Evolutionary conservation across 1,140 invertebrate genomes (phyloP).

Genomic region (Chironomus tepperi): DNA sequence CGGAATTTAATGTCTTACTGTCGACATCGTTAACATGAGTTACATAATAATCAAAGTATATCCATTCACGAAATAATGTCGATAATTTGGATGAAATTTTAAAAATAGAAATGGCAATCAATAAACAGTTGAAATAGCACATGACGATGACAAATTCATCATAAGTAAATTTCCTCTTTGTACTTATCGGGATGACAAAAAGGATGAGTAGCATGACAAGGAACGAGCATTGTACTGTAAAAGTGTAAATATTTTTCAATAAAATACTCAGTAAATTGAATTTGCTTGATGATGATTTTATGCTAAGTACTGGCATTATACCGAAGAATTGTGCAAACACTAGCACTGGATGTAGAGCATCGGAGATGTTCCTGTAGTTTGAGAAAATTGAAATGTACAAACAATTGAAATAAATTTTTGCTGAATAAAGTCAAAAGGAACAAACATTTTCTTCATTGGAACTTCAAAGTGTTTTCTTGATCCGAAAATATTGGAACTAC

Average conservation of each 20-base stretch:
- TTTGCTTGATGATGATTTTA: background rate
- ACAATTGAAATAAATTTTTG: no score
- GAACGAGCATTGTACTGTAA: background rate
- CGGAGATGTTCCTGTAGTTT: background rate
- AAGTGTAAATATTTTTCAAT: background rate
- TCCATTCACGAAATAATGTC: background rate
- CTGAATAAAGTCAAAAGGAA: no score
- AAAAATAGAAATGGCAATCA: background rate
- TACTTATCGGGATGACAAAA: background rate
- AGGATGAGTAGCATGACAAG: background rate
- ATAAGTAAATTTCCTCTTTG: background rate
- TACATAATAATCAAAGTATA: background rate
- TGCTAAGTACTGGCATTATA: background rate
- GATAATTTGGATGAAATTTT: background rate
- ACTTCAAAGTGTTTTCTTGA: no score
- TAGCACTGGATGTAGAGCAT: background rate
- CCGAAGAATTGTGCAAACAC: constrained; percentile 4
- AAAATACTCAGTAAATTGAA: background rate
- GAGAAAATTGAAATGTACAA: no score
- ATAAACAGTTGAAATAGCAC: background rate
- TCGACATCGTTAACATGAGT: background rate
- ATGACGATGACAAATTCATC: background rate
- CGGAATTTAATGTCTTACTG: background rate
- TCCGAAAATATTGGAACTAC: no score
- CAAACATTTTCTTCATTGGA: background rate